These are phyloP conservation scores for Myioborus melanocephalus DNA, from an alignment of 2,797 vertebrate species.

Conservation along the genomic window DNA sequence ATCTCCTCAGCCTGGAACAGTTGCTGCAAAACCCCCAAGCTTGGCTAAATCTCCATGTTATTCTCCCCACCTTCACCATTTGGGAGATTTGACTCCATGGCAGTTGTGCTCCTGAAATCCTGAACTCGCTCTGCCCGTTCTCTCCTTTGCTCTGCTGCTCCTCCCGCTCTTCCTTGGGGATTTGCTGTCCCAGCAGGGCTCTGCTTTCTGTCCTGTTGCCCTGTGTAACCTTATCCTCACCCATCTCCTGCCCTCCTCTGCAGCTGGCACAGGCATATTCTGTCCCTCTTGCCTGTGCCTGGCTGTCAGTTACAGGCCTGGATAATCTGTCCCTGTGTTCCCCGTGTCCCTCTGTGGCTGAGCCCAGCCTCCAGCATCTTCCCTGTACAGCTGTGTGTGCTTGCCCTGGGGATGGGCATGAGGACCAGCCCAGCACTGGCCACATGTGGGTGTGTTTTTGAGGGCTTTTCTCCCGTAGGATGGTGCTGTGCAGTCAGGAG, in stretches of 20 bases:
- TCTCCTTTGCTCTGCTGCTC: not conserved
- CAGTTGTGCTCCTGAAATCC: not conserved
- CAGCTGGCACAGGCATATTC: not conserved
- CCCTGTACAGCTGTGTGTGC: not conserved
- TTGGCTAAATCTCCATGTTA: not conserved
- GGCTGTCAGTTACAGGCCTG: not conserved
- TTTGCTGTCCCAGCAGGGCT: not conserved
- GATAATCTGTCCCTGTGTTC: not conserved
- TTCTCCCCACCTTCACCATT: not conserved
- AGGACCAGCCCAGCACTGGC: not conserved
- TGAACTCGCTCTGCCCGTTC: rapidly evolving
- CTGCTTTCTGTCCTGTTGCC: not conserved
- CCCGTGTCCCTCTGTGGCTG: rapidly evolving
- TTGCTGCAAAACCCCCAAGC: not conserved
- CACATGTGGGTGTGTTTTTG: not conserved
- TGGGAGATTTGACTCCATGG: not conserved
- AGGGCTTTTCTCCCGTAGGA: not conserved
- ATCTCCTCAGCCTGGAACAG: not conserved
- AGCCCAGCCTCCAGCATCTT: not conserved
- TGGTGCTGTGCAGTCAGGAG: not conserved
- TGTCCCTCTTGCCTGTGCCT: not conserved
- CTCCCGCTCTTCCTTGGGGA: not conserved
- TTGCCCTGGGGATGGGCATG: not conserved
- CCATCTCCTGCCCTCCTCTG: not conserved
- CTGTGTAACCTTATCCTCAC: not conserved